These are phyloP conservation scores for Bufotes viridis DNA, from an alignment of 2,797 vertebrate genomes.

Conservation along the genomic window DNA sequence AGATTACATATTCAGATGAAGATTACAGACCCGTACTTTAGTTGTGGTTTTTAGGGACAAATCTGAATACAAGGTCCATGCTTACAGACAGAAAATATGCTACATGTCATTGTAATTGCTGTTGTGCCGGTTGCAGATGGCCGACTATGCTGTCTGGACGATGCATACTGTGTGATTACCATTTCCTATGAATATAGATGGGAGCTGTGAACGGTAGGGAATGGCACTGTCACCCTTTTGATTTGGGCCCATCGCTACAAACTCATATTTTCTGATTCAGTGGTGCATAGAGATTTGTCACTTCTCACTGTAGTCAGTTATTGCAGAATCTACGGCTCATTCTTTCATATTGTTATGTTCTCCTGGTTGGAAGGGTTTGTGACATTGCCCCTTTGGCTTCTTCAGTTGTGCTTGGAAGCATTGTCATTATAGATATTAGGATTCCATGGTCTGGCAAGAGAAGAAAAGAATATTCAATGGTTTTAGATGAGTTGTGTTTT, in stretches of 20 bases:
- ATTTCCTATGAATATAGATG: slow-evolving; percentile 19
- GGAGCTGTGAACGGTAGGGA: slow-evolving; percentile 19
- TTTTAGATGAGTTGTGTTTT: slow-evolving; percentile 2
- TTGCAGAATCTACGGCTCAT: not conserved
- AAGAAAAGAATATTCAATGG: slow-evolving; percentile 4
- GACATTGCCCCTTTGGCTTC: not conserved
- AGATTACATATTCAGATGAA: too few species aligned
- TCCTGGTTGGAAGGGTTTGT: not conserved
- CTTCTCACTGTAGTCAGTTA: not conserved
- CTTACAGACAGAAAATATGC: not conserved
- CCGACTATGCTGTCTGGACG: not conserved
- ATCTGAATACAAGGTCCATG: not conserved
- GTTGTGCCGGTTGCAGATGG: not conserved
- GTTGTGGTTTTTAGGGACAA: too few species aligned
- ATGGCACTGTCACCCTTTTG: not conserved
- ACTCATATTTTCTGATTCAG: slow-evolving; percentile 16
- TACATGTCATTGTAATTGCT: not conserved
- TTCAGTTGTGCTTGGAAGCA: not conserved
- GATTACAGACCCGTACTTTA: too few species aligned
- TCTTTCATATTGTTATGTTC: not conserved
- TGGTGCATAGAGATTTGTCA: slow-evolving; percentile 1
- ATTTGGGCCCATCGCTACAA: not conserved
- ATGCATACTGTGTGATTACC: not conserved
- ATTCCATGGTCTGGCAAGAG: slow-evolving; percentile 2
- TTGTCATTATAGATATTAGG: not conserved